A percentile compares a stretch with the other conserved stretches of the same genome.
phyloP scores from a whole-genome alignment of 2,113 vertebrate species.

The Tonatia bakeri region DNA sequence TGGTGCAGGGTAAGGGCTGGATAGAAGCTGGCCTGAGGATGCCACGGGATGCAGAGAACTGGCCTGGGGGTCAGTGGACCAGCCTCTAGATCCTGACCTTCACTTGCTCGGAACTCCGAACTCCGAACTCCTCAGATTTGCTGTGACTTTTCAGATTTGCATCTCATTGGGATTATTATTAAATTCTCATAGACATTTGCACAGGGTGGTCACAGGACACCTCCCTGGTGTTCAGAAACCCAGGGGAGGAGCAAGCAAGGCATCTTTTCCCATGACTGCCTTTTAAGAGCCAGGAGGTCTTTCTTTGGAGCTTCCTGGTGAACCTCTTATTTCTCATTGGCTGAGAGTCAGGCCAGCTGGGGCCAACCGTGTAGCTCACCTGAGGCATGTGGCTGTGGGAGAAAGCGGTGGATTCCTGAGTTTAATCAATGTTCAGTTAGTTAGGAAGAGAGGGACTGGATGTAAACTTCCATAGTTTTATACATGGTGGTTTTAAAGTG shows the following conservation, averaged over 20 bases:
- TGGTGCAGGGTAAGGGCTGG: not conserved
- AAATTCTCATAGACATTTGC: not conserved
- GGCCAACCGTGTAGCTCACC: not conserved
- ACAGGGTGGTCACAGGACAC: not conserved
- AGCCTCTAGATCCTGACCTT: not conserved
- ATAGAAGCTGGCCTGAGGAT: not conserved
- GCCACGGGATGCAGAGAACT: accelerated
- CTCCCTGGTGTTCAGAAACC: not conserved
- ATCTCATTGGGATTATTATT: not conserved
- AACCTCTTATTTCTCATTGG: not conserved
- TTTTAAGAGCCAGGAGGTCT: not conserved
- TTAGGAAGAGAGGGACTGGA: not conserved
- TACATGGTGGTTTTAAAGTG: not conserved
- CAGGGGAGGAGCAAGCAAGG: not conserved
- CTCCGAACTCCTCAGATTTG: not conserved
- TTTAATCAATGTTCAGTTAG: not conserved
- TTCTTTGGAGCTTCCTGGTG: not conserved
- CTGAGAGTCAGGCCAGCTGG: not conserved
- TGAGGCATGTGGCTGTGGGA: not conserved
- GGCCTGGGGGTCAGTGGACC: not conserved
- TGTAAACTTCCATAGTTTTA: not conserved
- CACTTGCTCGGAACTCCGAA: not conserved
- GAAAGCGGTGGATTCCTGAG: not conserved
- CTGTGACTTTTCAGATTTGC: not conserved
- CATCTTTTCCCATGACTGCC: not conserved